phyloP scores from a whole-genome alignment of 2,888 invertebrate genomes.

The Conchocele bisecta region DNA sequence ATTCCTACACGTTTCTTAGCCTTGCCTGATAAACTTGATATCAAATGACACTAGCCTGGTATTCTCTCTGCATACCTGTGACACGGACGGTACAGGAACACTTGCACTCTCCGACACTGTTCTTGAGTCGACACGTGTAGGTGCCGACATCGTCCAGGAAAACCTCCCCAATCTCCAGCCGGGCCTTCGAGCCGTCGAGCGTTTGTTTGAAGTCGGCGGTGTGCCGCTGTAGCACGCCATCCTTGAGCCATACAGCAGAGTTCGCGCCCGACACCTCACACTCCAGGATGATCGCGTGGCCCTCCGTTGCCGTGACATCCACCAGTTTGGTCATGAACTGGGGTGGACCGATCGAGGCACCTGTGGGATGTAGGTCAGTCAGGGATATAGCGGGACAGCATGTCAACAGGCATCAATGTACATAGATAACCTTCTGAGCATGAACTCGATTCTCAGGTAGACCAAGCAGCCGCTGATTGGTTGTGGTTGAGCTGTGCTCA shows the following conservation, averaged over 20 bases:
- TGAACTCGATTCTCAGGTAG: too few relatives aligned
- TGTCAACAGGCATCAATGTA: too few relatives aligned
- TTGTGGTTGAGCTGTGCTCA: too few relatives aligned
- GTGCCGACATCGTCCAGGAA: slow-evolving; percentile 72
- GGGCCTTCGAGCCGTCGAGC: slow-evolving; percentile 67
- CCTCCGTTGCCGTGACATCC: slow-evolving; percentile 67
- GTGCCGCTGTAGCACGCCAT: slow-evolving; percentile 66
- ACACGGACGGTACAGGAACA: slow-evolving; percentile 65
- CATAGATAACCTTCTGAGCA: too few relatives aligned
- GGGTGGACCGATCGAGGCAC: slow-evolving; percentile 56
- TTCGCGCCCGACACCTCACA: slow-evolving; percentile 65
- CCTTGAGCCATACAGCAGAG: slow-evolving; percentile 73
- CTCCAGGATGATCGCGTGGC: slow-evolving; percentile 65
- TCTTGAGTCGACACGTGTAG: slow-evolving; percentile 69
- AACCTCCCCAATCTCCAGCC: slow-evolving; percentile 71
- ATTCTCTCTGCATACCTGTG: slow-evolving; percentile 54
- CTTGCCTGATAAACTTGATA: too few relatives aligned
- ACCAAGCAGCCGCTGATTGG: too few relatives aligned
- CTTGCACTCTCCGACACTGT: slow-evolving; percentile 63
- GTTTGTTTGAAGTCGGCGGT: slow-evolving; percentile 72
- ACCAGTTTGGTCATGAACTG: slow-evolving; percentile 57
- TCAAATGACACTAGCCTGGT: too few relatives aligned
- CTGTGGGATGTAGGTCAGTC: too few relatives aligned
- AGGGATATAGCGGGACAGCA: too few relatives aligned
- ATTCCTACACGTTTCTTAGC: too few relatives aligned